A percentile compares a stretch with the other conserved stretches of the same genome.
Evolutionary conservation across 2,888 invertebrate genomes (phyloP).

Genomic region (Girardia tigrina): DNA sequence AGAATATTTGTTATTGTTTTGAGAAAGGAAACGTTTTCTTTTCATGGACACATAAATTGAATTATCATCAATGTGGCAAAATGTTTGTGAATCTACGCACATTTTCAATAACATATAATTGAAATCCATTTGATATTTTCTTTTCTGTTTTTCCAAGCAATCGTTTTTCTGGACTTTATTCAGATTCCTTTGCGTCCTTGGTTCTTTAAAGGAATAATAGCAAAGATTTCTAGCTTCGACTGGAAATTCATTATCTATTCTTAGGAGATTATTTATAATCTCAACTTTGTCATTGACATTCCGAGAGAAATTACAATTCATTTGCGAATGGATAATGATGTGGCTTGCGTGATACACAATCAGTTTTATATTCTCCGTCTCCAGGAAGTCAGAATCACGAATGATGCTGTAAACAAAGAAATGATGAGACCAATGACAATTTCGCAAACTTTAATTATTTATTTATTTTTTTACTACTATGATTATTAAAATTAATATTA

Average conservation of each 20-base stretch:
- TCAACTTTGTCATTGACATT: not conserved
- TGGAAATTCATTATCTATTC: not conserved
- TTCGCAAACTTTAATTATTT: too few species aligned
- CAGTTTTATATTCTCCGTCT: not conserved
- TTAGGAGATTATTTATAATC: not conserved
- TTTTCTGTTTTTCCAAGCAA: not conserved
- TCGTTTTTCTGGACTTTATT: not conserved
- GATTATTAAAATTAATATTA: too few species aligned
- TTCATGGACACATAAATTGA: not conserved
- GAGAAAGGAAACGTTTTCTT: not conserved
- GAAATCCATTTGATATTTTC: not conserved
- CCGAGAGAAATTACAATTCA: not conserved
- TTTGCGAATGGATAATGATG: too few species aligned
- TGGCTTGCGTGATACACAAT: too few species aligned
- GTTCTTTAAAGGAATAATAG: not conserved
- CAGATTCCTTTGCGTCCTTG: not conserved
- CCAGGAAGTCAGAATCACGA: not conserved
- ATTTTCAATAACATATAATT: not conserved
- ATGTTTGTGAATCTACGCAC: not conserved
- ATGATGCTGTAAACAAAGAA: not conserved
- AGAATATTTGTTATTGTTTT: not conserved
- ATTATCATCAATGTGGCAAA: not conserved
- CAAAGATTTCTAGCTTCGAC: not conserved
- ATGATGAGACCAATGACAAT: not conserved
- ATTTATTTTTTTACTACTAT: too few species aligned